Percentiles rank a stretch among this genome's conserved stretches.
phyloP scores from a whole-genome alignment of 2,797 vertebrate species.

The Hipposideros larvatus region DNA sequence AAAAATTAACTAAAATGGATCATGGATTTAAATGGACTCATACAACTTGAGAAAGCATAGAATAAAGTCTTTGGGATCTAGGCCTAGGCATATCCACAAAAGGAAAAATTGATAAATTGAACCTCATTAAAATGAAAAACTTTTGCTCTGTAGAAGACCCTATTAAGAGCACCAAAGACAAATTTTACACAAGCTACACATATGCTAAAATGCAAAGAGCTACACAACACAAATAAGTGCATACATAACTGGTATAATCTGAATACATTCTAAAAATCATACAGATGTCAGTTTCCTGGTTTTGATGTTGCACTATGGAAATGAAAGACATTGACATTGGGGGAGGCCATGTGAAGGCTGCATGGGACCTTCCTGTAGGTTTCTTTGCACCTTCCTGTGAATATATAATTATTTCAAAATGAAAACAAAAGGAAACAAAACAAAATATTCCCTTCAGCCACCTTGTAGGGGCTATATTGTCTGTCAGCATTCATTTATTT shows the following conservation, averaged over 20 bases:
- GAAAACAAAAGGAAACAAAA: background rate
- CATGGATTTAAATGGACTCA: background rate
- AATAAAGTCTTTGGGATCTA: background rate
- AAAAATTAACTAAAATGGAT: background rate
- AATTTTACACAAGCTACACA: background rate
- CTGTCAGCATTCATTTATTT: too few relatives aligned
- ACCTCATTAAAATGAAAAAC: constrained; percentile 1
- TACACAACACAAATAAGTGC: background rate
- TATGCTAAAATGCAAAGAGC: background rate
- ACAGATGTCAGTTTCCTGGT: background rate
- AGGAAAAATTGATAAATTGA: too few relatives aligned
- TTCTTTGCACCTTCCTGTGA: background rate
- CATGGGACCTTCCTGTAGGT: background rate
- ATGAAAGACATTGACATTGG: background rate
- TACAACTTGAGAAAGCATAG: background rate
- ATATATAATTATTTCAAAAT: constrained; percentile 11
- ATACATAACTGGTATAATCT: background rate
- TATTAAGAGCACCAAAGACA: background rate
- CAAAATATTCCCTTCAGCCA: background rate
- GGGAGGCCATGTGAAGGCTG: background rate
- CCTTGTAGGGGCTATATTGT: background rate
- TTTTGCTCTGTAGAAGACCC: background rate
- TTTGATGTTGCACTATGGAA: background rate
- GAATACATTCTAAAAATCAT: background rate
- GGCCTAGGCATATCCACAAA: background rate